phyloP scores from a whole-genome alignment of 2,888 invertebrate species.

The Ecdyonurus torrentis region DNA sequence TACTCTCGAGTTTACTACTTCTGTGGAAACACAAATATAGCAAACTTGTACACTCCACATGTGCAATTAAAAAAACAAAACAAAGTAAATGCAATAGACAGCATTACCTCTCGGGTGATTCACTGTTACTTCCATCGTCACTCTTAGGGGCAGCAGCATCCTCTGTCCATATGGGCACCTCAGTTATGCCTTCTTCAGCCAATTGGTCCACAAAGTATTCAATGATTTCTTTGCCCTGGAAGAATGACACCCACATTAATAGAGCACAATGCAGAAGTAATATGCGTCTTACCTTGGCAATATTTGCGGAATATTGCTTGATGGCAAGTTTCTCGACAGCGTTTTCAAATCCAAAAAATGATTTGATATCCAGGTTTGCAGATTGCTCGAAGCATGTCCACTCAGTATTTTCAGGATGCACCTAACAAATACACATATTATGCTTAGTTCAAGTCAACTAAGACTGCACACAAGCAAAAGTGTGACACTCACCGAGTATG shows the following conservation, averaged over 20 bases:
- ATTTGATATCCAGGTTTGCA: constrained; percentile 81
- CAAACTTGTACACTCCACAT: no score
- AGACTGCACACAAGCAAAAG: background rate
- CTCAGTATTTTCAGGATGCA: constrained; percentile 80
- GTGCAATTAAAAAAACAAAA: no score
- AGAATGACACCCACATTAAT: constrained; percentile 14
- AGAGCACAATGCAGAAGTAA: background rate
- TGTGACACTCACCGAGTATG: constrained; percentile 55
- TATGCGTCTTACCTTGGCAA: constrained; percentile 39
- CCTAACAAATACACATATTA: constrained; percentile 30
- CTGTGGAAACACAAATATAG: no score
- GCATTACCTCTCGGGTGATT: no score
- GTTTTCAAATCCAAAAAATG: constrained; percentile 86
- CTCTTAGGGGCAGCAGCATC: constrained; percentile 17
- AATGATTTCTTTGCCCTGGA: constrained; percentile 81
- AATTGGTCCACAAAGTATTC: constrained; percentile 73
- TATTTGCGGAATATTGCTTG: constrained; percentile 83
- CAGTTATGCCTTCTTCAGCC: constrained; percentile 51
- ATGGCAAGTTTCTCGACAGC: constrained; percentile 91
- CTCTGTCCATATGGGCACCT: constrained; percentile 42
- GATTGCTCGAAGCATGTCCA: constrained; percentile 96
- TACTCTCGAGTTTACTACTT: no score
- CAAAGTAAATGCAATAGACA: no score
- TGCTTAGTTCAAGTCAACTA: no score
- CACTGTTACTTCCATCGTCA: background rate